Evolutionary conservation across 2,888 invertebrate species (phyloP), one percentile per base, ranked within the genome.

Genomic region (Theretra japonica): DNA sequence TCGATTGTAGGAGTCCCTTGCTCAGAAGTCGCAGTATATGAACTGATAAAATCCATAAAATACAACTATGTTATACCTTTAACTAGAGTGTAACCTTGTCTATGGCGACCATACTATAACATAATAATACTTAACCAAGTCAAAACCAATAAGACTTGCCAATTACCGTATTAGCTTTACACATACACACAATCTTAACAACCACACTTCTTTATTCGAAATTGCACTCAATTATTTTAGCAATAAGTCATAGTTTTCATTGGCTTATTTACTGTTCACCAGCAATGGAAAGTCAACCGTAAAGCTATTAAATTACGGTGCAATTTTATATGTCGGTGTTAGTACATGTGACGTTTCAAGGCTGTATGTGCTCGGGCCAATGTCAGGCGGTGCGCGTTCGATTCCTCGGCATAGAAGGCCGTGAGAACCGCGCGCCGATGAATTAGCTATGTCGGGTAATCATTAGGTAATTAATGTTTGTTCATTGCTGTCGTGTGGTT

Each of bases 371-470:
- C 21, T 23, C 23, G 23, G 15, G 23, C 65, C 65, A 65, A 65
- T 65, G 65, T 65, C 65, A 65, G 48, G 23, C 65, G 23, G 65
- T 65, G 65, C 65, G 48, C 65, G 48, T 65, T 65, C 65, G 65
- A 65, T 65, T 65, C 65, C 65, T 65, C 41, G 65, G 65, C 23
- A n/a, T 15, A 65, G 23, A 65, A 65, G 65, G 65, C 65, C 65
- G 65, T 65, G 65, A 48, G 65, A 65, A 65, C 41, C 41, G 65
- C 21, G 62, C 11, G 62, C 21, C 21, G 41, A 41, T 65, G 17
- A 65, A 48, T 60, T 60, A 58, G n/a, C 48, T 65, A 23, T 41
- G 65, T 65, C 65, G 65, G 17, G 6, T 65, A 65, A 65, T 65
- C 33, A 21, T 62, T 62, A 41, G 41, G 41, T 62, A 41, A 62